Percentiles rank a stretch among this genome's conserved stretches.
Evolutionary conservation across 1,140 invertebrate genomes (phyloP).

Genomic region (Trachymyrmex septentrionalis): DNA sequence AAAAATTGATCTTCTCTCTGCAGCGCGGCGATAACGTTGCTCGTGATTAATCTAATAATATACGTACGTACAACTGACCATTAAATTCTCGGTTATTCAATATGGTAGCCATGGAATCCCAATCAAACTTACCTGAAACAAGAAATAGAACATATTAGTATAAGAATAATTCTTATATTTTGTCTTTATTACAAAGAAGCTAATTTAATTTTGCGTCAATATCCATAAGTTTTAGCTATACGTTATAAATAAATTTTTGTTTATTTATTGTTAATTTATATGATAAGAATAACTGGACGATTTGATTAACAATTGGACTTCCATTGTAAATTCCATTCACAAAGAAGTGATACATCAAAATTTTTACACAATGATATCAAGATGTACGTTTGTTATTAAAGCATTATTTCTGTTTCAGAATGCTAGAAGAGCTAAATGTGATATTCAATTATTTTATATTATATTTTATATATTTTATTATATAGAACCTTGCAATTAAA

Average conservation of each 20-base stretch:
- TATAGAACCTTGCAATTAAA: background rate
- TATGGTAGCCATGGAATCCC: background rate
- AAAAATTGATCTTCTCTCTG: constrained; percentile 53
- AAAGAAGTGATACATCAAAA: background rate
- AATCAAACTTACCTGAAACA: constrained; percentile 48
- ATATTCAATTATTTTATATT: background rate
- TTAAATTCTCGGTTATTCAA: background rate
- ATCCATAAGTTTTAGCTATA: background rate
- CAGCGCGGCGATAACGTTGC: constrained; percentile 33
- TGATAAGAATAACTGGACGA: background rate
- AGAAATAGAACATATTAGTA: background rate
- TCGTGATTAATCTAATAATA: constrained; percentile 57
- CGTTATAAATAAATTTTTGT: background rate
- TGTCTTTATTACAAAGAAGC: background rate
- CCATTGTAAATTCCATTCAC: background rate
- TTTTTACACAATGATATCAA: background rate
- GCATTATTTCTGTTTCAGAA: background rate
- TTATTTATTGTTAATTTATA: background rate
- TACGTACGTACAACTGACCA: constrained; percentile 39
- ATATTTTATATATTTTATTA: background rate
- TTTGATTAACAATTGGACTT: background rate
- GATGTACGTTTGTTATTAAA: background rate
- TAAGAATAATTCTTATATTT: background rate
- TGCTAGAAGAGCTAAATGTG: background rate
- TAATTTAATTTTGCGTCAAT: background rate